phyloP scores from a whole-genome alignment of 2,888 invertebrate genomes.

The Pomacea canaliculata region DNA sequence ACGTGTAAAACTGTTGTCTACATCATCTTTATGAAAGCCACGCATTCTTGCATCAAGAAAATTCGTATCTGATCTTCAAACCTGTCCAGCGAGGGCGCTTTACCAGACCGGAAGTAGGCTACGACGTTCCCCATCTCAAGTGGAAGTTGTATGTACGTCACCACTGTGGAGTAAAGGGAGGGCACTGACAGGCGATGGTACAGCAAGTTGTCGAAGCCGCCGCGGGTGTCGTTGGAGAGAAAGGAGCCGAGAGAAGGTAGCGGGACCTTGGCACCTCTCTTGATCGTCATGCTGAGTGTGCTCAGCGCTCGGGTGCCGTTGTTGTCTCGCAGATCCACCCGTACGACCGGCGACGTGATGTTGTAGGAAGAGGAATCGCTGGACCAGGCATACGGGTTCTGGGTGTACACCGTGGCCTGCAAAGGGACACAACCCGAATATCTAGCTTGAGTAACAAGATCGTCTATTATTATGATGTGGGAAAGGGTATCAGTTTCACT shows the following conservation, averaged over 20 bases:
- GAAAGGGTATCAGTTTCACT: too few species aligned
- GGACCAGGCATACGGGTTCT: constrained; percentile 22
- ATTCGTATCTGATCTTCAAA: neutral
- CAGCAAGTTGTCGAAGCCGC: constrained; percentile 19
- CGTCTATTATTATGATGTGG: too few species aligned
- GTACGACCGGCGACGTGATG: constrained; percentile 25
- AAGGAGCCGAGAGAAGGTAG: too few species aligned
- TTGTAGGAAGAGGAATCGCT: constrained; percentile 26
- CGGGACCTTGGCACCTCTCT: neutral
- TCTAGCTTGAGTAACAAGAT: too few species aligned
- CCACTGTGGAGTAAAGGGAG: constrained; percentile 23
- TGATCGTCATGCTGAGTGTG: constrained; percentile 1
- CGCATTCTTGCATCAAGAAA: neutral
- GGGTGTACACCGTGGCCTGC: constrained; percentile 22
- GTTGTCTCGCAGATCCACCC: constrained; percentile 20
- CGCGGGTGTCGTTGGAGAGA: constrained; percentile 22
- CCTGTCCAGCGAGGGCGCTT: constrained; percentile 16
- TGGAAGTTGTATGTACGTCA: constrained; percentile 11
- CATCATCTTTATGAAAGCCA: too few species aligned
- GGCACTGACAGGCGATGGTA: constrained; percentile 42
- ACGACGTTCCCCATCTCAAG: constrained; percentile 1
- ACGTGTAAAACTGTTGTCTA: too few species aligned
- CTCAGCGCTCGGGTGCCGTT: neutral
- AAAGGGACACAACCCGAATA: too few species aligned
- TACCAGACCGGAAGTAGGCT: constrained; percentile 16